Evolutionary conservation across 1,140 invertebrate genomes (phyloP).

Genomic region (Saccostrea cuccullata): DNA sequence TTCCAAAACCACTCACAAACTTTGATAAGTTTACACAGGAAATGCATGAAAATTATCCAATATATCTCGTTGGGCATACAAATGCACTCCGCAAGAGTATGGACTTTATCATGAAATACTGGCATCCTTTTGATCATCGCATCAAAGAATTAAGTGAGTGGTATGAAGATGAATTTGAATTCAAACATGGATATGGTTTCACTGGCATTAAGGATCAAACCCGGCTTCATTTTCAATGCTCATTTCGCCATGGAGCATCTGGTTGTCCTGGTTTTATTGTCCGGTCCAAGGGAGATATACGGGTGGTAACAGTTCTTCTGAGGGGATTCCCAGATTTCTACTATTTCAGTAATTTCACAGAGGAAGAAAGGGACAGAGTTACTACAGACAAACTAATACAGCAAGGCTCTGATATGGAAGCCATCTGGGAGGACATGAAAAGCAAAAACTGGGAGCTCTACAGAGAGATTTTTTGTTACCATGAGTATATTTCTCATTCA

Average conservation of each 20-base stretch:
- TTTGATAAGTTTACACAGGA: conserved; percentile 11
- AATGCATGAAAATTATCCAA: conserved; percentile 23
- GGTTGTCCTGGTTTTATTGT: conserved; percentile 29
- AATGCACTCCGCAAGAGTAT: background rate
- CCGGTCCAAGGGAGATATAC: background rate
- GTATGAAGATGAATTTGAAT: background rate
- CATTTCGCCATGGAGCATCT: conserved; percentile 42
- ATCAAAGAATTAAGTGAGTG: conserved; percentile 23
- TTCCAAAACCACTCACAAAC: conserved; percentile 11
- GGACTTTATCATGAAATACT: conserved; percentile 17
- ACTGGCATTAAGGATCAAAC: background rate
- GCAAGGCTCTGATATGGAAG: conserved; percentile 32
- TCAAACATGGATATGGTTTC: conserved; percentile 23
- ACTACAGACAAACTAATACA: conserved; percentile 27
- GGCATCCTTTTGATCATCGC: conserved; percentile 14
- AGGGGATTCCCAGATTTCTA: conserved; percentile 46
- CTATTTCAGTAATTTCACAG: conserved; percentile 23
- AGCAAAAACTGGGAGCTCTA: background rate
- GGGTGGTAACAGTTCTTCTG: conserved; percentile 35
- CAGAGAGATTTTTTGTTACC: conserved; percentile 31
- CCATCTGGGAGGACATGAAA: conserved; percentile 15
- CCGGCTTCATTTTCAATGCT: conserved; percentile 19
- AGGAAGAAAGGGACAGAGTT: conserved; percentile 18
- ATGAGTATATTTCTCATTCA: conserved; percentile 18
- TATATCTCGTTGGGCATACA: conserved; percentile 42